Conservation (phyloP, 2,888 invertebrate genomes). For the Ormyrus nitidulus region DNA sequence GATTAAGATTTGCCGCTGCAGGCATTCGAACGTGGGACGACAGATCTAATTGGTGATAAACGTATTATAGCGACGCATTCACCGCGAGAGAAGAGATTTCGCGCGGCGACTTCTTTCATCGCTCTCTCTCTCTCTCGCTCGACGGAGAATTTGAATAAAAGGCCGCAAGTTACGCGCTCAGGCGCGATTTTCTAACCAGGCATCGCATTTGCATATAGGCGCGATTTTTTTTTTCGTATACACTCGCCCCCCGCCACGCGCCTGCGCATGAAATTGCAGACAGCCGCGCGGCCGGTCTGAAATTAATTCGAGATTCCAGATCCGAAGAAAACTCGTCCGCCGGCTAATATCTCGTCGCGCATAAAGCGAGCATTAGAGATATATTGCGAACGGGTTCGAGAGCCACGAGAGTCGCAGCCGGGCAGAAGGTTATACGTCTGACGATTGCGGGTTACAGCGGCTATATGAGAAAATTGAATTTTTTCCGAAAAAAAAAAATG, state of each 20-base stretch:
- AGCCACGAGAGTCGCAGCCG: neutral
- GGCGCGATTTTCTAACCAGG: slow-evolving; percentile 35
- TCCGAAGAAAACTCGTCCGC: slow-evolving; percentile 27
- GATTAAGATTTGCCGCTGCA: slow-evolving; percentile 42
- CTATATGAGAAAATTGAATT: slow-evolving; percentile 33
- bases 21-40: slow-evolving; percentile 64
- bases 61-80: neutral
- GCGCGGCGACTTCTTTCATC: slow-evolving; percentile 8
- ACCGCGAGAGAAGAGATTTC: slow-evolving; percentile 56
- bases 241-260: too few species aligned
- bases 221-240: neutral
- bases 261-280: slow-evolving; percentile 24
- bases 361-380: neutral
- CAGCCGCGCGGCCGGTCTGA: neutral
- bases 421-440: slow-evolving; percentile 1
- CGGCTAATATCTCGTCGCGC: neutral
- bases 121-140: neutral
- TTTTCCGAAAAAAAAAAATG: slow-evolving; percentile 1
- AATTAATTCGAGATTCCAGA: slow-evolving; percentile 35
- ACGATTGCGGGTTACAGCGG: slow-evolving; percentile 31
- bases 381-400: neutral
- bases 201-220: slow-evolving; percentile 37
- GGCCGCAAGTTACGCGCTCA: slow-evolving; percentile 1
- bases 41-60: slow-evolving; percentile 59
- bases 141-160: slow-evolving; percentile 37